Conservation (phyloP, 2,113 vertebrate genomes). For the Carettochelys insculpta region DNA sequence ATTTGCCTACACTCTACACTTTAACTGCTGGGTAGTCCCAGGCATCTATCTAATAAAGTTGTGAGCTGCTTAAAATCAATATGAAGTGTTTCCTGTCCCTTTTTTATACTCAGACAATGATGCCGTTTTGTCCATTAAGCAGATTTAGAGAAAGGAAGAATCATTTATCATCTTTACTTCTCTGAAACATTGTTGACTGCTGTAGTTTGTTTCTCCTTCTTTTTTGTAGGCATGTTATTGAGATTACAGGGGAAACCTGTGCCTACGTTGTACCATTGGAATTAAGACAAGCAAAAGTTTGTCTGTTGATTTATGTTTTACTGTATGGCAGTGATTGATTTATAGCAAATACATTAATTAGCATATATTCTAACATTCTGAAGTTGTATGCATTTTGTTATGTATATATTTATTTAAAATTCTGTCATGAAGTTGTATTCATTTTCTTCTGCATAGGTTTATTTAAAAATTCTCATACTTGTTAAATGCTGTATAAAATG, state of each 20-base stretch:
- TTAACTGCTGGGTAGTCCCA: too few relatives aligned
- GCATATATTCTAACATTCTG: background rate
- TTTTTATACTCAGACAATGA: background rate
- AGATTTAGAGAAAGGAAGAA: background rate
- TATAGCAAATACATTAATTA: background rate
- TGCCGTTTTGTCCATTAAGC: background rate
- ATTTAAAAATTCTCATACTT: background rate
- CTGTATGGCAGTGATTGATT: background rate
- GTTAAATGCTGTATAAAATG: slow-evolving; percentile 31
- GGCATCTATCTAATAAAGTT: too few relatives aligned
- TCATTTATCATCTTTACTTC: background rate
- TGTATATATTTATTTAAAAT: background rate
- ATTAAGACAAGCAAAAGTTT: background rate
- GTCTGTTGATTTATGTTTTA: background rate
- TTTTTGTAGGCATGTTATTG: background rate
- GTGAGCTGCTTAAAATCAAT: too few relatives aligned
- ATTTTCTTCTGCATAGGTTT: background rate
- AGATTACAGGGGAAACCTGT: background rate
- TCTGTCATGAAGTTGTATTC: background rate
- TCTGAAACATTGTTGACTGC: background rate
- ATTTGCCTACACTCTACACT: too few relatives aligned
- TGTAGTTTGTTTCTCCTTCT: background rate
- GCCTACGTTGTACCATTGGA: background rate
- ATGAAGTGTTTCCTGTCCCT: too few relatives aligned
- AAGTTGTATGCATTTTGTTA: background rate